Conservation (phyloP, 1,140 invertebrate species). For the Matsumurasca onukii region DNA sequence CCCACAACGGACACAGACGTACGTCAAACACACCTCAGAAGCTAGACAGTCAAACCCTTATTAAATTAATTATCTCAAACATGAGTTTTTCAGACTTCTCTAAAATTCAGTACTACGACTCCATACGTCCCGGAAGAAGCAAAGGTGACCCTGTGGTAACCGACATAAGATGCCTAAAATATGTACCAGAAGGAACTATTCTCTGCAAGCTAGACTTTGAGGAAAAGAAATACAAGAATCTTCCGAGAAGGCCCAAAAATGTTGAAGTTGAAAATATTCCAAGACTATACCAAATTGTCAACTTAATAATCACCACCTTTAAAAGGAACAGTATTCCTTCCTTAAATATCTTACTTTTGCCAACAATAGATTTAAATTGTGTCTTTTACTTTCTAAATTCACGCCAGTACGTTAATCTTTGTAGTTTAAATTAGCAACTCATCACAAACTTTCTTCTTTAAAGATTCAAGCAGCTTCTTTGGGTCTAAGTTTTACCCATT, state of each 20-base stretch:
- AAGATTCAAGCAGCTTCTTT: too few species aligned
- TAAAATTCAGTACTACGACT: constrained; percentile 16
- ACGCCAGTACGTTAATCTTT: too few species aligned
- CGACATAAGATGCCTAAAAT: constrained; percentile 34
- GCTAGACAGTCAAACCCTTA: constrained; percentile 28
- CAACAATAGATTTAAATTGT: too few species aligned
- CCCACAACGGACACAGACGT: too few species aligned
- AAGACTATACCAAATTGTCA: too few species aligned
- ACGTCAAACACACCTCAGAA: constrained; percentile 34
- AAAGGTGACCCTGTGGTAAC: constrained; percentile 30
- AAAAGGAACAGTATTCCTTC: too few species aligned
- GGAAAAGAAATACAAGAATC: constrained; percentile 28
- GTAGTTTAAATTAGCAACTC: too few species aligned
- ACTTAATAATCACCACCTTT: too few species aligned
- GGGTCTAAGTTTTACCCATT: too few species aligned
- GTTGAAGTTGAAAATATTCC: neutral
- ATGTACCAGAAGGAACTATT: constrained; percentile 36
- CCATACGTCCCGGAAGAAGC: constrained; percentile 31
- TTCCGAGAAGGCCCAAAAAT: constrained; percentile 27
- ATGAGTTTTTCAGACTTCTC: constrained; percentile 30
- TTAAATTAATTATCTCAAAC: constrained; percentile 14
- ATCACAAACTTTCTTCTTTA: too few species aligned
- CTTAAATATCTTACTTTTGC: too few species aligned
- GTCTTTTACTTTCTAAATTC: too few species aligned
- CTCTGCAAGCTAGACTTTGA: constrained; percentile 36